These are phyloP conservation scores for Mesembrinibis cayennensis DNA, from an alignment of 2,113 vertebrate genomes.

Conservation along the genomic window DNA sequence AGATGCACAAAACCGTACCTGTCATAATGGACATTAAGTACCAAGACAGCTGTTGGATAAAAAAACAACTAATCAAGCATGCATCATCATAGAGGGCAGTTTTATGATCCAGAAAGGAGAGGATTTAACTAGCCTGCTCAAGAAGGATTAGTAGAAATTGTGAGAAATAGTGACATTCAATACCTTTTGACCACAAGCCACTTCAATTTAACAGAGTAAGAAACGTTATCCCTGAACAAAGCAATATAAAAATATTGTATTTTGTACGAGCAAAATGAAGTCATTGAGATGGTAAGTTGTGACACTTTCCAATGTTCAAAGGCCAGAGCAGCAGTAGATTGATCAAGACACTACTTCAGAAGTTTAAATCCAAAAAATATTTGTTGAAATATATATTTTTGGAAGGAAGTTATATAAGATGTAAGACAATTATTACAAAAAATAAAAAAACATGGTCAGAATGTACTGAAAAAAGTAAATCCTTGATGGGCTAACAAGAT, in stretches of 20 bases:
- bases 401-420: background rate
- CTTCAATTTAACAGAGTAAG: background rate
- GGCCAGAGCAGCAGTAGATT: background rate
- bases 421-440: background rate
- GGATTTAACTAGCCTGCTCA: background rate
- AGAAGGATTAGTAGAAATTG: background rate
- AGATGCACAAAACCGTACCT: background rate
- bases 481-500: background rate
- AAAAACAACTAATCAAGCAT: background rate
- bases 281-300: background rate
- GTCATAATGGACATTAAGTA: background rate
- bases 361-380: background rate
- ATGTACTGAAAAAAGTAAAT: background rate
- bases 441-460: background rate
- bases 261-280: background rate
- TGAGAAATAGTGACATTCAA: background rate
- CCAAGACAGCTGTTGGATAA: background rate
- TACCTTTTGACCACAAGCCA: background rate
- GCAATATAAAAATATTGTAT: background rate
- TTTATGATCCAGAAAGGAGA: constrained; percentile 23
- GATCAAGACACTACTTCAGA: background rate
- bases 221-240: background rate
- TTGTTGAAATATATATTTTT: background rate
- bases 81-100: background rate
- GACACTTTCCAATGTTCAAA: background rate